phyloP scores from a whole-genome alignment of 2,113 vertebrate species.

The Chloebia gouldiae region DNA sequence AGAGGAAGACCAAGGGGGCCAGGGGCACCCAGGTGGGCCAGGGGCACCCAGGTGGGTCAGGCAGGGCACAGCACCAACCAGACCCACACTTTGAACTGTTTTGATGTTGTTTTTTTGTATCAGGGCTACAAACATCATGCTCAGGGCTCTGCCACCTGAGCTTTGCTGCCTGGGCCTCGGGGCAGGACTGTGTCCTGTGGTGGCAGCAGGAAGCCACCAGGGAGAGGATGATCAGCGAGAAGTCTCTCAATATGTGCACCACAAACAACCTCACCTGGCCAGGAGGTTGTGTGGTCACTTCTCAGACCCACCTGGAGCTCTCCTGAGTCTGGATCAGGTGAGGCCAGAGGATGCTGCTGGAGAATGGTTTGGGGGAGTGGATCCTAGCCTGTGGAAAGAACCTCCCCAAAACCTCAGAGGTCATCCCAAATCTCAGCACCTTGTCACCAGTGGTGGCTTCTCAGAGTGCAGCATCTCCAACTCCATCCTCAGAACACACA shows the following conservation, averaged over 20 bases:
- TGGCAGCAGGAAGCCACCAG: background rate
- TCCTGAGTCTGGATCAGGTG: rapidly evolving
- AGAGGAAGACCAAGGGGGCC: background rate
- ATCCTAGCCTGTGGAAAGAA: background rate
- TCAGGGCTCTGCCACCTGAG: background rate
- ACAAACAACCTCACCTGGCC: background rate
- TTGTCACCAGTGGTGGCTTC: background rate
- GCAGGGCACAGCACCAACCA: background rate
- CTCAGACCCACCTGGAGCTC: rapidly evolving
- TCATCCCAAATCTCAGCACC: background rate
- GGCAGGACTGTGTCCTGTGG: background rate
- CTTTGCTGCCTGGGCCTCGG: background rate
- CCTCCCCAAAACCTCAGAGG: background rate
- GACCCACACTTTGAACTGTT: background rate
- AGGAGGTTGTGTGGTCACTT: background rate
- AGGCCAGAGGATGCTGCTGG: background rate
- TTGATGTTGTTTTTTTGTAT: background rate
- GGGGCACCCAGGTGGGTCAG: background rate
- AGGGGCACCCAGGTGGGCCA: background rate
- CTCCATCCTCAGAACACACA: background rate
- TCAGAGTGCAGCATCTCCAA: background rate
- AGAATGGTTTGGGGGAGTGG: background rate
- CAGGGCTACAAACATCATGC: background rate
- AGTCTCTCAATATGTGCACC: background rate
- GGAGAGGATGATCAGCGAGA: background rate